Conservation (phyloP, 2,888 invertebrate species). For the Pseudeuparius sepicola region DNA sequence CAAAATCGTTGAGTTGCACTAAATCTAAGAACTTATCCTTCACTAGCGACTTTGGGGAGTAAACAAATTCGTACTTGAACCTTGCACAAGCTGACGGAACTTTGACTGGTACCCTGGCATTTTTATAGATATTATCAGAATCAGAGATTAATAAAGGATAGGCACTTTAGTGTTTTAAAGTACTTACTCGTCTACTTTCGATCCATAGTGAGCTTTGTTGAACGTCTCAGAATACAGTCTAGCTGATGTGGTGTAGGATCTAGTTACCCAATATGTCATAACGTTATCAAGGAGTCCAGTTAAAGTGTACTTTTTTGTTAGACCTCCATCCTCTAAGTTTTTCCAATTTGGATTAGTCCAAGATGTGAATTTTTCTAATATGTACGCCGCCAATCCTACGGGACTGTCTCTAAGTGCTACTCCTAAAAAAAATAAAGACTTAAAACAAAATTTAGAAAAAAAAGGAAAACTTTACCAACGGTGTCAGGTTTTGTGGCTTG, state of each 20-base stretch:
- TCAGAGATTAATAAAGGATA: neutral
- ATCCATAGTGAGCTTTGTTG: slow-evolving; percentile 23
- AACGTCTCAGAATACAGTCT: slow-evolving; percentile 63
- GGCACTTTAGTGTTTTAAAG: neutral
- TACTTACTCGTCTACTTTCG: slow-evolving; percentile 12
- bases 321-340: slow-evolving; percentile 52
- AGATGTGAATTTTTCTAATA: slow-evolving; percentile 78
- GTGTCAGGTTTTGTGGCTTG: slow-evolving; percentile 88
- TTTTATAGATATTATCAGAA: slow-evolving; percentile 8
- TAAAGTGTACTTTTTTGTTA: slow-evolving; percentile 54
- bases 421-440: slow-evolving; percentile 49
- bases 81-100: slow-evolving; percentile 67
- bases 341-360: slow-evolving; percentile 53
- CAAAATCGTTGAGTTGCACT: slow-evolving; percentile 18
- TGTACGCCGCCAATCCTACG: slow-evolving; percentile 77
- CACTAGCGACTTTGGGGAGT: slow-evolving; percentile 42
- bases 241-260: slow-evolving; percentile 62
- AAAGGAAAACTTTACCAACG: too few species aligned
- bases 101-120: slow-evolving; percentile 50
- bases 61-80: slow-evolving; percentile 59
- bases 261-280: slow-evolving; percentile 73
- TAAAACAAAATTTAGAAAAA: too few species aligned
- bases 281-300: slow-evolving; percentile 68
- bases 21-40: slow-evolving; percentile 19
- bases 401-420: slow-evolving; percentile 66